Percentiles rank a stretch among this genome's conserved stretches.
phyloP scores from a whole-genome alignment of 1,140 invertebrate genomes.

The Brachystomella parvula region DNA sequence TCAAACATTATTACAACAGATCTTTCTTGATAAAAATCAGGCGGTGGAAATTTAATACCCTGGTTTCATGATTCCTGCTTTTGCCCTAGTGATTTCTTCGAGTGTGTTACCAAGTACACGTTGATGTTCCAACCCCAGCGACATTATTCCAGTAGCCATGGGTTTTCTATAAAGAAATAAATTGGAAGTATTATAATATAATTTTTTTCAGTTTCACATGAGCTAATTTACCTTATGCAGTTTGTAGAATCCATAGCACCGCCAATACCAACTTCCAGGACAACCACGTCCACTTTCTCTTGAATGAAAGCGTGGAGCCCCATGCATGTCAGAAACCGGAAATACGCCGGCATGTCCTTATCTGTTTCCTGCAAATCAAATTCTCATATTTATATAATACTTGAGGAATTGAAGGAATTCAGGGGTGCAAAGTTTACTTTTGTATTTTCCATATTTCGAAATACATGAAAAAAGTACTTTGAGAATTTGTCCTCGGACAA shows the following conservation, averaged over 20 bases:
- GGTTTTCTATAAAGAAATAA: slow-evolving; percentile 50
- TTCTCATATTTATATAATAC: slow-evolving; percentile 14
- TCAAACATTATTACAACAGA: not conserved
- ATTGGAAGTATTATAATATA: not conserved
- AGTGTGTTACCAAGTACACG: slow-evolving; percentile 73
- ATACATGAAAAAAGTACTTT: slow-evolving; percentile 74
- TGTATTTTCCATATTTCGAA: slow-evolving; percentile 51
- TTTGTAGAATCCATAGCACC: slow-evolving; percentile 93
- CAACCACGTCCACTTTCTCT: slow-evolving; percentile 82
- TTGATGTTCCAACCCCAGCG: slow-evolving; percentile 86
- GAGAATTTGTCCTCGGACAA: slow-evolving; percentile 66
- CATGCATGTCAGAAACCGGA: slow-evolving; percentile 86
- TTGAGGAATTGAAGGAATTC: slow-evolving; percentile 14
- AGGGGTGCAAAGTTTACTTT: slow-evolving; percentile 41
- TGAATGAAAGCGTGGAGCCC: slow-evolving; percentile 80
- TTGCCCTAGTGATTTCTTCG: slow-evolving; percentile 83
- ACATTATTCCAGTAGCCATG: slow-evolving; percentile 78
- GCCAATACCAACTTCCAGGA: slow-evolving; percentile 96
- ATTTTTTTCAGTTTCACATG: slow-evolving; percentile 7
- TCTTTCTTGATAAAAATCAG: slow-evolving; percentile 51
- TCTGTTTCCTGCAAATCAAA: slow-evolving; percentile 48
- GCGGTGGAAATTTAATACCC: too few relatives aligned
- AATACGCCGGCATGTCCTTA: slow-evolving; percentile 83
- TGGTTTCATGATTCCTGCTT: slow-evolving; percentile 86
- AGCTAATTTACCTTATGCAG: slow-evolving; percentile 58